Conservation (phyloP, 2,113 vertebrate species). For the Rhea pennata region DNA sequence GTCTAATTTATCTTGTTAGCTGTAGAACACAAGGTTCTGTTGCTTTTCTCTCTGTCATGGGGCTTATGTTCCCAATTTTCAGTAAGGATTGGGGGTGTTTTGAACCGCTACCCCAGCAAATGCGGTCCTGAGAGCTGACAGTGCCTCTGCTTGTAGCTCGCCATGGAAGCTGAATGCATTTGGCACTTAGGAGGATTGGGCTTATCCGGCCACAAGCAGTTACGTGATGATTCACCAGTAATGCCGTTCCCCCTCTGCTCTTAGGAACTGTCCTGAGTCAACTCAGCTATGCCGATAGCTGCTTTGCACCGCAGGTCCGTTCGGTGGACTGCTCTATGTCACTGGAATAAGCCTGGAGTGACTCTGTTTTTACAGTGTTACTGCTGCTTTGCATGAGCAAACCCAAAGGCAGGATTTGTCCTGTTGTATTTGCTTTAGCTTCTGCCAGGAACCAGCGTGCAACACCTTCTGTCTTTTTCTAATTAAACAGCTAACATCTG, state of each 20-base stretch:
- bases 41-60: not conserved
- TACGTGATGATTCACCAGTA: not conserved
- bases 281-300: not conserved
- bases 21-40: not conserved
- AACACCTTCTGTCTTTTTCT: not conserved
- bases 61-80: not conserved
- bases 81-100: not conserved
- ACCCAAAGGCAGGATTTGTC: not conserved
- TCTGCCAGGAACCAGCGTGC: not conserved
- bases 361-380: not conserved
- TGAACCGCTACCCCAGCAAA: not conserved
- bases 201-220: not conserved
- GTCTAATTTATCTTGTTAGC: not conserved
- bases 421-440: not conserved
- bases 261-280: not conserved
- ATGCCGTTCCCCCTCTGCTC: not conserved
- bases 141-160: not conserved
- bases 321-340: not conserved
- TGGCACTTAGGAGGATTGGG: not conserved
- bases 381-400: not conserved
- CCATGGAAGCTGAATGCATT: rapidly evolving
- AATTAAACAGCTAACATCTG: not conserved
- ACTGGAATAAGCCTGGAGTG: not conserved
- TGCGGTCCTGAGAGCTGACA: not conserved
- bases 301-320: rapidly evolving